These are phyloP conservation scores for Branchipolynoe longqiensis DNA, from an alignment of 2,888 invertebrate species.

Conservation along the genomic window DNA sequence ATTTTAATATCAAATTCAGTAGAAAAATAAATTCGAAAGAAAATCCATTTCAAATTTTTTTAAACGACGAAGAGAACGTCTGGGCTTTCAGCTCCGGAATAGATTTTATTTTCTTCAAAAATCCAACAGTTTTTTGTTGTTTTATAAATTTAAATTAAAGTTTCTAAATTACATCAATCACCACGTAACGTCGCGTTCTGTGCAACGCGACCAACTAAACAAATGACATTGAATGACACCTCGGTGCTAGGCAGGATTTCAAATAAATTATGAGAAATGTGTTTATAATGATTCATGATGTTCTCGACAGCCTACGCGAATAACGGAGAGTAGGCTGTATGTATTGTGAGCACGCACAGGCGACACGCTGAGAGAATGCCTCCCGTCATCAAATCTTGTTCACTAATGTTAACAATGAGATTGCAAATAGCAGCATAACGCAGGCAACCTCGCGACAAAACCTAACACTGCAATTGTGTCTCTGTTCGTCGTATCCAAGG, in stretches of 20 bases:
- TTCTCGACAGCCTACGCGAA: conserved; percentile 29
- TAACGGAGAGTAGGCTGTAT: neutral
- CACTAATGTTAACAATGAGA: conserved; percentile 37
- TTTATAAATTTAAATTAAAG: conserved; percentile 7
- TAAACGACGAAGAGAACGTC: neutral
- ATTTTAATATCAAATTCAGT: too few relatives aligned
- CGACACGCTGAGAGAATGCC: too few relatives aligned
- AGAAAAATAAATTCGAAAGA: too few relatives aligned
- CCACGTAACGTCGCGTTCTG: neutral
- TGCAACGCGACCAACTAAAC: neutral
- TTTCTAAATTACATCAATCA: conserved; percentile 13
- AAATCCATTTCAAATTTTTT: too few relatives aligned
- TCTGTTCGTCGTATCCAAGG: too few relatives aligned
- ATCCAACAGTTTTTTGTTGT: conserved; percentile 30
- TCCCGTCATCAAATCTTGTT: conserved; percentile 26
- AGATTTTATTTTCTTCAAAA: conserved; percentile 51
- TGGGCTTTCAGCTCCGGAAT: conserved; percentile 38
- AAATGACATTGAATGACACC: conserved; percentile 22
- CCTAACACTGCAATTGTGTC: too few relatives aligned
- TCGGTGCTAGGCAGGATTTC: conserved; percentile 43
- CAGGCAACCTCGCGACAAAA: conserved; percentile 5
- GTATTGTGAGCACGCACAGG: conserved; percentile 29
- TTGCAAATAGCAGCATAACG: conserved; percentile 3
- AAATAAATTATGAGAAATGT: conserved; percentile 52
- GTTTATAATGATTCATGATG: conserved; percentile 35